Evolutionary conservation across 2,797 vertebrate genomes (phyloP).

Genomic region (Cygnus olor): DNA sequence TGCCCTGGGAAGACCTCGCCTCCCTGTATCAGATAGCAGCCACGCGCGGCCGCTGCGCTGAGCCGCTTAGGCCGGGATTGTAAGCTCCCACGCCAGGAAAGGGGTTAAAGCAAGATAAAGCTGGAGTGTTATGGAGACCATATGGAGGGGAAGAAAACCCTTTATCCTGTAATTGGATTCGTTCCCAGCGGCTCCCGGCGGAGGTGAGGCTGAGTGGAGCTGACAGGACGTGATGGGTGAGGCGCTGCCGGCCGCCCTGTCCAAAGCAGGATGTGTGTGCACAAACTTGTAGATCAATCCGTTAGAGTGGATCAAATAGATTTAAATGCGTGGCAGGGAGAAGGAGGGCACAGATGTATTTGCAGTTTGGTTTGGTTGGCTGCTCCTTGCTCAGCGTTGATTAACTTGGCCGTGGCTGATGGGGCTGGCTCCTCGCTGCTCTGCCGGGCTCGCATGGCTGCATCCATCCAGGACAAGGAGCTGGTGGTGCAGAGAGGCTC

Average conservation of each 20-base stretch:
- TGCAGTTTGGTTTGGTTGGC: neutral
- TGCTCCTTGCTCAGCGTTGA: neutral
- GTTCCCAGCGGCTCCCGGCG: neutral
- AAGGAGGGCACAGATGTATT: conserved; percentile 44
- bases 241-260: conserved; percentile 48
- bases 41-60: neutral
- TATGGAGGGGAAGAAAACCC: conserved; percentile 74
- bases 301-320: conserved; percentile 57
- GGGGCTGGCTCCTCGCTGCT: neutral
- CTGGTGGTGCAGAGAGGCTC: neutral
- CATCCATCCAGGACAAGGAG: neutral
- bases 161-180: conserved; percentile 69
- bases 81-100: conserved; percentile 66
- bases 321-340: conserved; percentile 41
- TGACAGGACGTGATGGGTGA: conserved; percentile 62
- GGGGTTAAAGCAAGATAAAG: conserved; percentile 72
- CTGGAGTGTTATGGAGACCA: conserved; percentile 45
- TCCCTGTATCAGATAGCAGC: conserved; percentile 6
- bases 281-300: conserved; percentile 67
- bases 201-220: conserved; percentile 57
- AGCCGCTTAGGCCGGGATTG: conserved; percentile 47
- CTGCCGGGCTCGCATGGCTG: fast-evolving
- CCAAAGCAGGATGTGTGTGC: conserved; percentile 68
- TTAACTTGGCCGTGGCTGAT: neutral
- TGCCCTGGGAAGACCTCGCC: neutral